Evolutionary conservation across 2,113 vertebrate genomes (phyloP).

Genomic region (Onychorhynchus coronatus): DNA sequence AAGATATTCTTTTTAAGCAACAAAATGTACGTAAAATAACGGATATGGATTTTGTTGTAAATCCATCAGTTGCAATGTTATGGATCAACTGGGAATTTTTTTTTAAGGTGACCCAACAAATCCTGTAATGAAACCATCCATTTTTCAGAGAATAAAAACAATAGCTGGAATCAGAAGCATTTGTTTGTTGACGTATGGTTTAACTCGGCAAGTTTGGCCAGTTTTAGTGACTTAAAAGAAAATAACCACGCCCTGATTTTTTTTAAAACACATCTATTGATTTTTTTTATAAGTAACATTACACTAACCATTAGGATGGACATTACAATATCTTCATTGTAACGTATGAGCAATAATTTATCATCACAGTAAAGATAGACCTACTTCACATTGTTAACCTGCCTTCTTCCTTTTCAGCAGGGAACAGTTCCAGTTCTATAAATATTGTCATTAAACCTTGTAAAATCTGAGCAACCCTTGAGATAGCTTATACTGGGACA

Average conservation of each 20-base stretch:
- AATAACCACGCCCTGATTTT: neutral
- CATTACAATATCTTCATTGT: slow-evolving; percentile 47
- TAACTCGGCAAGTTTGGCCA: neutral
- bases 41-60: slow-evolving; percentile 75
- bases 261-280: slow-evolving; percentile 56
- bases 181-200: slow-evolving; percentile 55
- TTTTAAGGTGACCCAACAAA: slow-evolving; percentile 51
- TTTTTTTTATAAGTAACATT: slow-evolving; percentile 60
- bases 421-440: slow-evolving; percentile 30
- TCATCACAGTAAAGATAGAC: slow-evolving; percentile 36
- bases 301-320: slow-evolving; percentile 49
- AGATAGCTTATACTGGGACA: neutral
- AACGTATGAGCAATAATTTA: slow-evolving; percentile 59
- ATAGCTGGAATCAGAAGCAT: slow-evolving; percentile 9
- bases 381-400: slow-evolving; percentile 5
- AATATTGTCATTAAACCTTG: slow-evolving; percentile 21
- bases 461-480: neutral
- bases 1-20: slow-evolving; percentile 76
- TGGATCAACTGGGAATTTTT: slow-evolving; percentile 27
- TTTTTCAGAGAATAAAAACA: slow-evolving; percentile 35
- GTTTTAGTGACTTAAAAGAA: neutral
- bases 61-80: slow-evolving; percentile 69
- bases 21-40: slow-evolving; percentile 74
- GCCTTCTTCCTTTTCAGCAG: slow-evolving; percentile 2
- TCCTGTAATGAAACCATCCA: neutral